Percentiles rank a stretch among this genome's conserved stretches.
These are phyloP conservation scores for Ptiloglossa arizonensis DNA, from an alignment of 1,140 invertebrate genomes.

Conservation along the genomic window DNA sequence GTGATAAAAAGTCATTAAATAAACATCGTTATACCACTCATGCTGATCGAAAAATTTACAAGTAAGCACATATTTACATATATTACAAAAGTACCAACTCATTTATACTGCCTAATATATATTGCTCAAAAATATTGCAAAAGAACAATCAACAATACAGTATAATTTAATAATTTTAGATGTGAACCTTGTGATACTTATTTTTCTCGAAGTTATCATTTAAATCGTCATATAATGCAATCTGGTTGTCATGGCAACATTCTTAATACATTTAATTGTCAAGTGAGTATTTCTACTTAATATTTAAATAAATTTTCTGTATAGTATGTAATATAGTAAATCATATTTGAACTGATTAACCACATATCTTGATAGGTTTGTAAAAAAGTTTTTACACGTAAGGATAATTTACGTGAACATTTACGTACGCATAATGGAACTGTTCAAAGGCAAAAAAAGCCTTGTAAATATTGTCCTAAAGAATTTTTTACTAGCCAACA, in stretches of 20 bases:
- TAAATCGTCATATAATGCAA: conserved; percentile 88
- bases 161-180: conserved; percentile 72
- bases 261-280: conserved; percentile 83
- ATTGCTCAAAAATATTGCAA: conserved; percentile 4
- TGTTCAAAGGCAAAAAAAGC: conserved; percentile 85
- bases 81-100: neutral
- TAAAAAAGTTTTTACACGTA: conserved; percentile 87
- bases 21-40: conserved; percentile 82
- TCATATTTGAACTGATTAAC: conserved; percentile 32
- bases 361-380: conserved; percentile 84
- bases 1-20: conserved; percentile 81
- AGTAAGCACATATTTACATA: conserved; percentile 54
- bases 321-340: conserved; percentile 52
- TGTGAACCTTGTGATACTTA: conserved; percentile 85
- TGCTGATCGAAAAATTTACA: conserved; percentile 72
- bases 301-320: conserved; percentile 41
- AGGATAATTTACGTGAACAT: conserved; percentile 90
- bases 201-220: conserved; percentile 89
- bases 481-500: conserved; percentile 87
- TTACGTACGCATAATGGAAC: conserved; percentile 87
- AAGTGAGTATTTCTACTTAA: conserved; percentile 77
- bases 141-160: conserved; percentile 55
- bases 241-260: conserved; percentile 87
- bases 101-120: neutral
- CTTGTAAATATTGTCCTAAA: conserved; percentile 87